Evolutionary conservation across 2,113 vertebrate genomes (phyloP), one percentile per base, ranked within the genome.

Genomic region (Oxyura jamaicensis): DNA sequence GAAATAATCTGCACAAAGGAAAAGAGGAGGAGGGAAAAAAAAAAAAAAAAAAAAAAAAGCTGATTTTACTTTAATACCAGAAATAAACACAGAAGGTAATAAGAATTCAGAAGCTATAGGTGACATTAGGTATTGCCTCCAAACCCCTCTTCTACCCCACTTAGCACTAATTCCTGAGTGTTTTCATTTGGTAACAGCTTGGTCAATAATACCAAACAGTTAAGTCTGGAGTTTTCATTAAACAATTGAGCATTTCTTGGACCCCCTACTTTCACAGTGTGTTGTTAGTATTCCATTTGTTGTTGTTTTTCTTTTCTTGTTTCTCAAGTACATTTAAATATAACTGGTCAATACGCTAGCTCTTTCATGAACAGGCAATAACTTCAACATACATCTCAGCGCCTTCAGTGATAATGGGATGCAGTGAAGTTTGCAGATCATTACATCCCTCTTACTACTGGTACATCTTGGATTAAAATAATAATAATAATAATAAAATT

Each of bases 1-100:
- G 55, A 25, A 55, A 5, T 4, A 21, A 39, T 29, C 25, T 35
- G 6, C 9, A 15, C 22, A 18, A 4, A 83, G 48, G 46, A 22
- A 48, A 48, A 48, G 46, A 48, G 20, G 46, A 44, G 42, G 39
- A 39, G 9, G 36, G 36, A 16, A 16, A 42, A 42, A 42, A 42
- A 46, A 48, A 48, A 20, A 21, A 21, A 48, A 29, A 11, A 13
- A 81, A 69, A 55, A 5, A 17, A 7, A 7, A 36, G 36, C 11
- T 23, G 18, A 20, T 86, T 79, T 55, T 26, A 41, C 12, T 52
- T 63, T 42, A 48, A 36, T 65, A 72, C 39, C 35, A 42, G 29
- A 46, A 66, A 29, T 13, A 10, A 48, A 53, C 20, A 17, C 3
- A 46, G 16, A 9, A 2, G 0, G 6, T 35, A 14, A 36, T 2